Percentiles rank a stretch among this genome's conserved stretches.
Evolutionary conservation across 1,140 invertebrate species (phyloP).

Genomic region (Helicoverpa armigera): DNA sequence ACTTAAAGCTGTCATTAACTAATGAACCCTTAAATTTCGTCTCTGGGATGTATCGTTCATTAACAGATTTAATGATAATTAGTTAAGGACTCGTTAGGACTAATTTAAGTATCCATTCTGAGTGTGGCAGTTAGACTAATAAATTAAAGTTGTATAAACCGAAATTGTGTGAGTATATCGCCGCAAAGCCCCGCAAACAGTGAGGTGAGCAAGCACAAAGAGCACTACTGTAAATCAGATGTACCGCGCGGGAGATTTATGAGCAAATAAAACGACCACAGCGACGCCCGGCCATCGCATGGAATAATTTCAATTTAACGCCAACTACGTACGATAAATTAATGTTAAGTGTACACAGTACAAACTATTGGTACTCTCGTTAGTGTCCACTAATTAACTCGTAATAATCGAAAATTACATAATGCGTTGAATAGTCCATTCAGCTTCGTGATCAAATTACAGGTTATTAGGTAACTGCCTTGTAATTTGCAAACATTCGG

Average conservation of each 20-base stretch:
- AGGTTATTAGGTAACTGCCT: slow-evolving; percentile 3
- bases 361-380: slow-evolving; percentile 64
- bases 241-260: slow-evolving; percentile 75
- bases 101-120: too few relatives aligned
- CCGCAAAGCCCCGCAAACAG: slow-evolving; percentile 61
- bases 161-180: slow-evolving; percentile 53
- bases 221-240: slow-evolving; percentile 75
- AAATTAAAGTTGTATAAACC: slow-evolving; percentile 50
- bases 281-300: slow-evolving; percentile 57
- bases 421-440: slow-evolving; percentile 41
- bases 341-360: slow-evolving; percentile 59
- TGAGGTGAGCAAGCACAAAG: slow-evolving; percentile 64
- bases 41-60: too few relatives aligned
- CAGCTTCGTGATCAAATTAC: slow-evolving; percentile 28
- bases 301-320: slow-evolving; percentile 79
- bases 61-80: too few relatives aligned
- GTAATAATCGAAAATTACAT: slow-evolving; percentile 56
- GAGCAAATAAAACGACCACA: slow-evolving; percentile 75
- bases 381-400: slow-evolving; percentile 68
- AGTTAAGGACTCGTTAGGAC: too few relatives aligned
- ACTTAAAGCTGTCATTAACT: too few relatives aligned
- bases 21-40: too few relatives aligned
- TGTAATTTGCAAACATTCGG: slow-evolving; percentile 29
- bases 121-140: too few relatives aligned
- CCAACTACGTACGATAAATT: slow-evolving; percentile 67